Conservation (phyloP, 2,797 vertebrate genomes). For the Bradypus variegatus region DNA sequence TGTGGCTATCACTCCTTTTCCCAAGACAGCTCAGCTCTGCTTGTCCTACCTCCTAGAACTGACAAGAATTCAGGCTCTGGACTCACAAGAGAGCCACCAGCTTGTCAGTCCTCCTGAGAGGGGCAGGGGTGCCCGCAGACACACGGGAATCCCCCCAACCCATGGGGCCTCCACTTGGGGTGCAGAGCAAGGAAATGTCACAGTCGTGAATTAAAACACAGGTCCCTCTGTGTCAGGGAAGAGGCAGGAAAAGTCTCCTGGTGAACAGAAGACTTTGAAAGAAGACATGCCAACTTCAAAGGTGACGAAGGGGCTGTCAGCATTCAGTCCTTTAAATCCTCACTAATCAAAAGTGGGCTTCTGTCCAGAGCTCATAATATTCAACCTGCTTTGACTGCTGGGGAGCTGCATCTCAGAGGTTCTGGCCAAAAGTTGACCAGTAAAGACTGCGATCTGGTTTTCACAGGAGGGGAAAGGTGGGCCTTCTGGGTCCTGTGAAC, state of each 20-base stretch:
- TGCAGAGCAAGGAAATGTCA: accelerated
- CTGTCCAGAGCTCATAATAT: background rate
- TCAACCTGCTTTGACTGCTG: background rate
- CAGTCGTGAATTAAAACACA: background rate
- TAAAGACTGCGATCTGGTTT: background rate
- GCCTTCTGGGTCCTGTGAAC: background rate
- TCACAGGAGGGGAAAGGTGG: background rate
- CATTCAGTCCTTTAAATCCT: background rate
- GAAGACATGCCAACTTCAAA: too few relatives aligned
- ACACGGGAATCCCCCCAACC: background rate
- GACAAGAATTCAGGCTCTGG: slow-evolving; percentile 24
- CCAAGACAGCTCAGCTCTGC: background rate
- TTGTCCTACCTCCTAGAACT: background rate
- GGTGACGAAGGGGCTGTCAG: background rate
- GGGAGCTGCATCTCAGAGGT: background rate
- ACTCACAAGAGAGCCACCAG: slow-evolving; percentile 39
- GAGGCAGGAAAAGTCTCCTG: too few relatives aligned
- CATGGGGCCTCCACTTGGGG: background rate
- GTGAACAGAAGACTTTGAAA: background rate
- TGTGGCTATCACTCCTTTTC: background rate
- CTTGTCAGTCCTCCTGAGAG: slow-evolving; percentile 10
- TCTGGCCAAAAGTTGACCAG: background rate
- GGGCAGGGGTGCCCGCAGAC: slow-evolving; percentile 24
- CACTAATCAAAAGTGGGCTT: background rate
- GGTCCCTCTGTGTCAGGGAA: accelerated